A percentile compares a stretch with the other conserved stretches of the same genome.
phyloP scores from a whole-genome alignment of 2,888 invertebrate genomes.

The Odontomyia ornata region DNA sequence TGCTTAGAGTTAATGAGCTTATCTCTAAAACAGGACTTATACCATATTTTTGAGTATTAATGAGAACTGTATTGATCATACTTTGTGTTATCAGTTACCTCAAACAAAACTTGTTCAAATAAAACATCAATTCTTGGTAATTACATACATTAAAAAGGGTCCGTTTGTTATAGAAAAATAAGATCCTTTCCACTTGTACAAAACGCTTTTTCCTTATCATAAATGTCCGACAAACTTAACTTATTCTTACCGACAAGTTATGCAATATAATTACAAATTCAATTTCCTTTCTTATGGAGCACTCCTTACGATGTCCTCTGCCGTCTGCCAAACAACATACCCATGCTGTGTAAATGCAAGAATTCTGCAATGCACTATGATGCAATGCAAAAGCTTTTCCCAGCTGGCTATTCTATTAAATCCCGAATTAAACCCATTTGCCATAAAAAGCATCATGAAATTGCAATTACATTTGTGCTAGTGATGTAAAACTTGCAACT shows the following conservation, averaged over 20 bases:
- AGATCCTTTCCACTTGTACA: too few relatives aligned
- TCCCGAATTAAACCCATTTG: background rate
- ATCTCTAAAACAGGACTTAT: too few relatives aligned
- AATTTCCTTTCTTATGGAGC: background rate
- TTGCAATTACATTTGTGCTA: constrained; percentile 1
- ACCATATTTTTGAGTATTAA: too few relatives aligned
- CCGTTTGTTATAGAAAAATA: too few relatives aligned
- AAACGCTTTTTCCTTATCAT: background rate
- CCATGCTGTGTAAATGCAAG: background rate
- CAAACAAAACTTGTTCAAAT: too few relatives aligned
- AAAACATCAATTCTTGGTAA: too few relatives aligned
- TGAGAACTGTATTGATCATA: too few relatives aligned
- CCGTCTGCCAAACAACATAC: background rate
- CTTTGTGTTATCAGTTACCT: too few relatives aligned
- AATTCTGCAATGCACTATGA: background rate
- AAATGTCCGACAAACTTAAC: background rate
- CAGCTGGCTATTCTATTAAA: background rate
- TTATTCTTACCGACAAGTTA: background rate
- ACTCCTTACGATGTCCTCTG: background rate
- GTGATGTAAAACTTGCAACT: background rate
- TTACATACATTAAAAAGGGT: too few relatives aligned
- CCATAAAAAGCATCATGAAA: constrained; percentile 10
- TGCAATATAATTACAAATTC: background rate
- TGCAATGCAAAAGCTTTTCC: background rate
- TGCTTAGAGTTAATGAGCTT: too few relatives aligned